Conservation (phyloP, 1,140 invertebrate genomes). For the Nasonia giraulti region DNA sequence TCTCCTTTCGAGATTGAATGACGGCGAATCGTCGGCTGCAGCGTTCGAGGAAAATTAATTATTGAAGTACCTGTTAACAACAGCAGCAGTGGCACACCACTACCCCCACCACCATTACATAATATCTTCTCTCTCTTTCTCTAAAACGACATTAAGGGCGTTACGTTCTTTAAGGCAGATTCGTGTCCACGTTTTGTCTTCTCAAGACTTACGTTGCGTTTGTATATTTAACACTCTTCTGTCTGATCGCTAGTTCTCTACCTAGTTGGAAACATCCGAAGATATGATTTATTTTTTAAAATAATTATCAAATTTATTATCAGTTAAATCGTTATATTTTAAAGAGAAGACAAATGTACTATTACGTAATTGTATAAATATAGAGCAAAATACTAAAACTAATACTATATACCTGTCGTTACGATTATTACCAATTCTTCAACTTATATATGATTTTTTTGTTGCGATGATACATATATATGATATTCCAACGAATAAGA, state of each 20-base stretch:
- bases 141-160: neutral
- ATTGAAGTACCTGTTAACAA: neutral
- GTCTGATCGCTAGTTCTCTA: neutral
- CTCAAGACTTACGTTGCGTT: neutral
- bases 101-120: neutral
- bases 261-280: neutral
- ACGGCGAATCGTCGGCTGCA: neutral
- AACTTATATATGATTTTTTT: neutral
- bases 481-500: slow-evolving; percentile 2
- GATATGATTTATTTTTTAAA: neutral
- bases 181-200: neutral
- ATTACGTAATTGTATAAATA: neutral
- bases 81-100: slow-evolving; percentile 14
- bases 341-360: too few species aligned
- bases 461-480: neutral
- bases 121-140: slow-evolving; percentile 3
- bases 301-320: too few species aligned
- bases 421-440: neutral
- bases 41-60: slow-evolving; percentile 40
- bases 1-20: slow-evolving; percentile 26
- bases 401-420: neutral
- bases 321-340: too few species aligned
- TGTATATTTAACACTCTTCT: neutral
- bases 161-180: slow-evolving; percentile 7
- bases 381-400: neutral